Percentiles rank a stretch among this genome's conserved stretches.
phyloP scores from a whole-genome alignment of 2,888 invertebrate genomes.

The Drosophila mimetica region DNA sequence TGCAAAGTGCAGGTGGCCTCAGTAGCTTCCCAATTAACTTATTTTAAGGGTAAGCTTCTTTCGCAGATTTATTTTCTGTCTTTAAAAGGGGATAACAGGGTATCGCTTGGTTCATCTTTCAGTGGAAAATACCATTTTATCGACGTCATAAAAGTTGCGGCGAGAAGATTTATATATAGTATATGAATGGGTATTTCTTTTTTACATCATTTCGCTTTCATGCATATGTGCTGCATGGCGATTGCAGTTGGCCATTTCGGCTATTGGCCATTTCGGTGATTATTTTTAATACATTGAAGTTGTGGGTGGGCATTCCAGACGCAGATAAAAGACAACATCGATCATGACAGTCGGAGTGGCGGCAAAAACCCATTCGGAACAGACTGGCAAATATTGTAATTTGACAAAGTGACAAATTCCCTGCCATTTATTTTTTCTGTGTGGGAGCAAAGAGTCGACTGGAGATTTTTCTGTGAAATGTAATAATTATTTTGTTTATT shows the following conservation, averaged over 20 bases:
- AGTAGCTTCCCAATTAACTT: conserved; percentile 9
- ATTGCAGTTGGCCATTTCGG: conserved; percentile 34
- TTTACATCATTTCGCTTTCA: conserved; percentile 28
- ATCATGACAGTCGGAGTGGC: conserved; percentile 13
- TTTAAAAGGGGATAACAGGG: conserved; percentile 3
- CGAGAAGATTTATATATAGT: conserved; percentile 16
- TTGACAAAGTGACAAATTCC: conserved; percentile 41
- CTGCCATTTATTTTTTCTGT: conserved; percentile 18
- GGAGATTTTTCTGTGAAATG: neutral
- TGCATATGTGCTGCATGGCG: conserved; percentile 27
- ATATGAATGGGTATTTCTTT: neutral
- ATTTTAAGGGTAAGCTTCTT: neutral
- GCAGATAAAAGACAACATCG: conserved; percentile 24
- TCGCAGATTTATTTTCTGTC: neutral
- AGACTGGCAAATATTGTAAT: conserved; percentile 22
- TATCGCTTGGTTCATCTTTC: neutral
- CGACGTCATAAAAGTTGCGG: conserved; percentile 29
- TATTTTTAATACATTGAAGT: conserved; percentile 36
- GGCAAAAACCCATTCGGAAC: neutral
- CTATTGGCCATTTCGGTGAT: conserved; percentile 46
- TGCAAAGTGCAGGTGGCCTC: neutral
- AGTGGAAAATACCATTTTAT: conserved; percentile 8
- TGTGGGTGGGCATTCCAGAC: neutral
- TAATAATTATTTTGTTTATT: neutral
- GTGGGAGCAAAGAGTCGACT: neutral